phyloP scores from a whole-genome alignment of 2,888 invertebrate species.

The Pristionchus maxplancki region DNA sequence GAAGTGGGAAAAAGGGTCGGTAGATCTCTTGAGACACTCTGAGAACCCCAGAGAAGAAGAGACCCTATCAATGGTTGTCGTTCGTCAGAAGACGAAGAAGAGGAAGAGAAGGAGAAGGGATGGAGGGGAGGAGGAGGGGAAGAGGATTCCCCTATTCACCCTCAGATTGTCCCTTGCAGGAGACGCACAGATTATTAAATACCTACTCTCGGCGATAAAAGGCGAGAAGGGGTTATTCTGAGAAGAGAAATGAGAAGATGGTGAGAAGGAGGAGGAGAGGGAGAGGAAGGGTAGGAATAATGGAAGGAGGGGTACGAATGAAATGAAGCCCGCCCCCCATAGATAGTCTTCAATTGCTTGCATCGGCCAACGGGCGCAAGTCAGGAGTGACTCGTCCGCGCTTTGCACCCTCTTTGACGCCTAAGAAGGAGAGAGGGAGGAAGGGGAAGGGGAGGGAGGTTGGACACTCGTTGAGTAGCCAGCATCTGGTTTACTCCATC shows the following conservation, averaged over 20 bases:
- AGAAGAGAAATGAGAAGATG: constrained; percentile 41
- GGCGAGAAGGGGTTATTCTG: constrained; percentile 7
- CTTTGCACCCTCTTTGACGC: constrained; percentile 8
- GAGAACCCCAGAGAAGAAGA: constrained; percentile 16
- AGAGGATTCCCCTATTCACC: neutral
- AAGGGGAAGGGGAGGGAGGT: neutral
- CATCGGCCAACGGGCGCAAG: neutral
- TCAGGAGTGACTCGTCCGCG: neutral
- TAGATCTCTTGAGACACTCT: constrained; percentile 34
- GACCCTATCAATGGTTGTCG: constrained; percentile 21
- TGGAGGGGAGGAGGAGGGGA: neutral
- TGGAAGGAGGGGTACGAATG: constrained; percentile 44
- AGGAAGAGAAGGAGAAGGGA: neutral
- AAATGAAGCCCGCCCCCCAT: constrained; percentile 47
- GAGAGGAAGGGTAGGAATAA: constrained; percentile 39
- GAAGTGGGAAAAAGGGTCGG: constrained; percentile 19
- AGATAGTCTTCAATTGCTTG: constrained; percentile 43
- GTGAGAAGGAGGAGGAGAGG: neutral
- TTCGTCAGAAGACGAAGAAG: constrained; percentile 5
- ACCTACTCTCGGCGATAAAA: constrained; percentile 40
- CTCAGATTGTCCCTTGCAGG: constrained; percentile 12
- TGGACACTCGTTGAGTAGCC: neutral
- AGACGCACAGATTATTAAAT: constrained; percentile 21
- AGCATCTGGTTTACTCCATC: neutral
- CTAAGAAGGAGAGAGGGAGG: neutral